Conservation (phyloP, 2,797 vertebrate species). For the Paramormyrops hopkinsi region DNA sequence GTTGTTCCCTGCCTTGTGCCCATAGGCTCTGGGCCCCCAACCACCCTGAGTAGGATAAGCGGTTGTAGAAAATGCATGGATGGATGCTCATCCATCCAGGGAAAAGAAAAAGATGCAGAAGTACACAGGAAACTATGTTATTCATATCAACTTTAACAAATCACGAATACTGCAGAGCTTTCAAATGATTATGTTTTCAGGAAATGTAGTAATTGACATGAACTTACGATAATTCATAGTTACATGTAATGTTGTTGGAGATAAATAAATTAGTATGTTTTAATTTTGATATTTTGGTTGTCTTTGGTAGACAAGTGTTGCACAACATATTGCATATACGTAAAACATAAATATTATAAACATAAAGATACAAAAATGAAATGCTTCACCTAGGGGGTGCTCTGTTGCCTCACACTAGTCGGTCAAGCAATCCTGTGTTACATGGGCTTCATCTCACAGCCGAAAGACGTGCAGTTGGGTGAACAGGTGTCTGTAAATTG, state of each 20-base stretch:
- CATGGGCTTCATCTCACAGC: neutral
- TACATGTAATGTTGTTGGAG: neutral
- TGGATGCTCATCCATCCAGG: neutral
- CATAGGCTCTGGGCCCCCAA: rapidly evolving
- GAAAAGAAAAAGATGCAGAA: neutral
- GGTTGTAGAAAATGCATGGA: neutral
- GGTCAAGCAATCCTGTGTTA: neutral
- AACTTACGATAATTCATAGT: neutral
- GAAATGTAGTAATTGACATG: neutral
- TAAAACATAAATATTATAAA: neutral
- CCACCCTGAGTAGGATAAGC: neutral
- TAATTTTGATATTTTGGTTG: neutral
- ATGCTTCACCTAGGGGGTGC: neutral
- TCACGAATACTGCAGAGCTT: neutral
- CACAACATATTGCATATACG: neutral
- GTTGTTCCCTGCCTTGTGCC: neutral
- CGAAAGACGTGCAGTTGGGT: neutral
- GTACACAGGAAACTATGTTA: neutral
- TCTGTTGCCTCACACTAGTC: neutral
- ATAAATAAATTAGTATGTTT: neutral
- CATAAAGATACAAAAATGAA: neutral
- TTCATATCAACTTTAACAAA: neutral
- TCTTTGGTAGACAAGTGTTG: neutral
- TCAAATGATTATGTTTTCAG: neutral
- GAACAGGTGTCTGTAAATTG: neutral